Percentiles rank a stretch among this genome's conserved stretches.
These are phyloP conservation scores for Agrochola lychnidis DNA, from an alignment of 2,888 invertebrate species.

Conservation along the genomic window DNA sequence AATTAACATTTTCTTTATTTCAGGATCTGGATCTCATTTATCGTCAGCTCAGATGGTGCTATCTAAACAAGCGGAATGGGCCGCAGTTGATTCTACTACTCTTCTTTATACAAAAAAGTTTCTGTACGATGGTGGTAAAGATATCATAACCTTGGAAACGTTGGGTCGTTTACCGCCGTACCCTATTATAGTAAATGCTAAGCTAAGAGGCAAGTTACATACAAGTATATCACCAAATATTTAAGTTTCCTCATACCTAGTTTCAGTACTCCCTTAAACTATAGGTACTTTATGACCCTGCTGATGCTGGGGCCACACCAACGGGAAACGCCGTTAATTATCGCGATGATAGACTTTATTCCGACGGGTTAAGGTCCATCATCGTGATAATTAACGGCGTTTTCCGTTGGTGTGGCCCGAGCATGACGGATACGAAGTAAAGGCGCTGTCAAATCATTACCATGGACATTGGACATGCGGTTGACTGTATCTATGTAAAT, in stretches of 20 bases:
- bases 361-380: too few species aligned
- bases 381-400: too few species aligned
- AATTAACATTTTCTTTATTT: slow-evolving; percentile 36
- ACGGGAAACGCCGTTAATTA: too few species aligned
- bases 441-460: neutral
- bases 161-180: slow-evolving; percentile 93
- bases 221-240: neutral
- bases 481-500: neutral
- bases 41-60: slow-evolving; percentile 92
- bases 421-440: neutral
- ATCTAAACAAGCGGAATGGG: slow-evolving; percentile 91
- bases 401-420: too few species aligned
- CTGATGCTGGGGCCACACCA: too few species aligned
- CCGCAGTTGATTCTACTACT: slow-evolving; percentile 92
- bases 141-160: slow-evolving; percentile 90
- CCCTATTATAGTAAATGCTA: slow-evolving; percentile 91
- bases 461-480: neutral
- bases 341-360: too few species aligned
- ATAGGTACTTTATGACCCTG: neutral
- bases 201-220: slow-evolving; percentile 86
- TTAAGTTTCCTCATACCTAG: neutral
- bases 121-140: slow-evolving; percentile 90
- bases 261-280: neutral
- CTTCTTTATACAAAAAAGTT: slow-evolving; percentile 89
- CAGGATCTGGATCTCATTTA: slow-evolving; percentile 91